A percentile compares a stretch with the other conserved stretches of the same genome.
phyloP scores from a whole-genome alignment of 2,113 vertebrate genomes.

The Holacanthus passer region DNA sequence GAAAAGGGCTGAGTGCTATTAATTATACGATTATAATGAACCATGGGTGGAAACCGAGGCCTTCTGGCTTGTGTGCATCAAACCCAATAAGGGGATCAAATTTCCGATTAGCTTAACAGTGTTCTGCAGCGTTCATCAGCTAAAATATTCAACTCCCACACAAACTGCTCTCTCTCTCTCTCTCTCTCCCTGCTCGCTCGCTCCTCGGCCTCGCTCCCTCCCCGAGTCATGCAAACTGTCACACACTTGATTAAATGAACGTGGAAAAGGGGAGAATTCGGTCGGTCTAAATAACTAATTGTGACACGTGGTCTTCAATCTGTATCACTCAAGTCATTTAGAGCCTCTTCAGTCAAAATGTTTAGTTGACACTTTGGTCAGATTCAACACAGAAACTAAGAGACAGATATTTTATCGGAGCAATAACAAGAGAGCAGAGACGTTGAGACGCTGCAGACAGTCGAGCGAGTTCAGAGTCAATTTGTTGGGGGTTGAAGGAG shows the following conservation, averaged over 20 bases:
- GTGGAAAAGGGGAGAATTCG: neutral
- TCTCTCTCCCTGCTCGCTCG: neutral
- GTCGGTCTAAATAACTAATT: neutral
- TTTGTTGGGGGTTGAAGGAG: slow-evolving; percentile 29
- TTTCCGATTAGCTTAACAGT: slow-evolving; percentile 74
- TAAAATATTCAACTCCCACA: slow-evolving; percentile 66
- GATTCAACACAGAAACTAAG: neutral
- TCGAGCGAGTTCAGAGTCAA: slow-evolving; percentile 10
- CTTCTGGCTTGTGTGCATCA: slow-evolving; percentile 71
- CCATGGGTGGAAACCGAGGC: slow-evolving; percentile 64
- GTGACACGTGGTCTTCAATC: neutral
- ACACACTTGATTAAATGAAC: slow-evolving; percentile 33
- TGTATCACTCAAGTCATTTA: neutral
- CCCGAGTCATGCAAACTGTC: slow-evolving; percentile 33
- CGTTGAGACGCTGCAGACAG: slow-evolving; percentile 1
- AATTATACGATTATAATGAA: slow-evolving; percentile 84
- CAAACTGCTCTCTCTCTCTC: slow-evolving; percentile 2
- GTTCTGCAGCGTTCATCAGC: slow-evolving; percentile 68
- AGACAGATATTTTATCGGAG: slow-evolving; percentile 23
- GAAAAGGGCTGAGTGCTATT: slow-evolving; percentile 77
- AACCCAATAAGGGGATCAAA: slow-evolving; percentile 71
- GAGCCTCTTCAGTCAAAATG: neutral
- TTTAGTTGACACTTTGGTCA: neutral
- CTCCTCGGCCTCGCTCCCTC: slow-evolving; percentile 19
- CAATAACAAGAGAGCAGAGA: slow-evolving; percentile 20